phyloP scores from a whole-genome alignment of 2,113 vertebrate species.

The Cheirogaleus medius region DNA sequence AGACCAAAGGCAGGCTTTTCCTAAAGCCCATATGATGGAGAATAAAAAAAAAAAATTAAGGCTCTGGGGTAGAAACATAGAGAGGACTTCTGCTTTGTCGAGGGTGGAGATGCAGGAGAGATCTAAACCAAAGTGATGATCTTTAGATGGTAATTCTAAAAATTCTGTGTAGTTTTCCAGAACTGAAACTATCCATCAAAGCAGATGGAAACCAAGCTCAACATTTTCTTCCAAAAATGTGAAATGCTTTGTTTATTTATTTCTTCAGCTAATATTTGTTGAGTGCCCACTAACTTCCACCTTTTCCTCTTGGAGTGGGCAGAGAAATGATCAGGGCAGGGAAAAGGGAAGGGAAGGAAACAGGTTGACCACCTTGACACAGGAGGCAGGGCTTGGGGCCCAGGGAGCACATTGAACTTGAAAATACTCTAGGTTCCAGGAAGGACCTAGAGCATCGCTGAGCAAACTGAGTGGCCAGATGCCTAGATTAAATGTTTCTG shows the following conservation, averaged over 20 bases:
- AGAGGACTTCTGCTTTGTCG: slow-evolving; percentile 3
- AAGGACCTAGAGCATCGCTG: neutral
- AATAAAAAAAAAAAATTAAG: neutral
- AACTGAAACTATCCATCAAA: slow-evolving; percentile 18
- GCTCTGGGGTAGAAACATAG: neutral
- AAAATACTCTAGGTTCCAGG: neutral
- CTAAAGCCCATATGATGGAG: neutral
- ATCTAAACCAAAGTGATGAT: slow-evolving; percentile 3
- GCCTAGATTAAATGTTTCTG: neutral
- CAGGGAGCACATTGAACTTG: neutral
- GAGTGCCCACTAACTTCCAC: neutral
- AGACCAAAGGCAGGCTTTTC: neutral
- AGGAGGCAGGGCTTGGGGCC: neutral
- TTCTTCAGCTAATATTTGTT: slow-evolving; percentile 52
- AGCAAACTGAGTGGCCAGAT: neutral
- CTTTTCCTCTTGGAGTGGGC: slow-evolving; percentile 9
- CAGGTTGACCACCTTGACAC: neutral
- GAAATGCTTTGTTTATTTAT: slow-evolving; percentile 42
- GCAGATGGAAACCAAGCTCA: slow-evolving; percentile 34
- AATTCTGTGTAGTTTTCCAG: neutral
- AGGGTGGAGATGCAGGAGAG: neutral
- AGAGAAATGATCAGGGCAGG: neutral
- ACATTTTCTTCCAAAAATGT: slow-evolving; percentile 26
- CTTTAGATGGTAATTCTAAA: neutral
- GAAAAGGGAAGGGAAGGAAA: neutral